Evolutionary conservation across 2,113 vertebrate genomes (phyloP), one percentile per base, ranked within the genome.

Genomic region (Rafetus swinhoei): DNA sequence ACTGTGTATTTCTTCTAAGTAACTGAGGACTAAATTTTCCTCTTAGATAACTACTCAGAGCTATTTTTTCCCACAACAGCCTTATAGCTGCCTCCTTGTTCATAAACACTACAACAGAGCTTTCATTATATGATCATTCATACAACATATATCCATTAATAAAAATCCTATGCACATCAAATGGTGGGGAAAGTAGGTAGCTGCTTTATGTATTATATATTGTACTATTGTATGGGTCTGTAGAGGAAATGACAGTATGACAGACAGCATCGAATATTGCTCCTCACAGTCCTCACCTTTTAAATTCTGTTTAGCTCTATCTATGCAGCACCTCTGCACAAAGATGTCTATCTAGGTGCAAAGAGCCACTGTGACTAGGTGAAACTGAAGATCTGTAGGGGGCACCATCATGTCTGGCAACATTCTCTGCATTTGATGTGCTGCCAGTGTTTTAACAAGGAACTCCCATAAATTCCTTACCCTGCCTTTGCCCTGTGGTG

Each of bases 381-480:
- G 18, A 86, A 81, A 88, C 39, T n/a, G 22, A 69, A 13, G 27
- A 22, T 14, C 11, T 81, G 72, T 0, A 39, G 45, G 55, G 25
- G 39, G 29, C 45, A 80, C 77, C 32, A 59, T 1, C 55, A 72
- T 25, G 29, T 84, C 53, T 45, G 62, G 21, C 79, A 65, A 79
- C 0, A 0, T 16, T 72, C 79, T 76, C 69, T 79, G 57, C 45
- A 45, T 45, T 45, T 45, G 45, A 91, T 84, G 27, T 55, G 62
- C 82, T 95, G 57, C 85, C 54, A n/a, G 4, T 84, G 80, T 84
- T 97, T 91, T 87, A 94, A 94, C 82, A 87, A 57, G 82, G 81
- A 62, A 97, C 57, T 27, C 84, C 53, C 35, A 88, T 55, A 65
- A 72, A 55, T 90, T 94, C 86, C 77, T 88, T 55, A 4, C 45